Evolutionary conservation across 2,888 invertebrate species (phyloP), one percentile per base, ranked within the genome.

Genomic region (Xanthia togata): DNA sequence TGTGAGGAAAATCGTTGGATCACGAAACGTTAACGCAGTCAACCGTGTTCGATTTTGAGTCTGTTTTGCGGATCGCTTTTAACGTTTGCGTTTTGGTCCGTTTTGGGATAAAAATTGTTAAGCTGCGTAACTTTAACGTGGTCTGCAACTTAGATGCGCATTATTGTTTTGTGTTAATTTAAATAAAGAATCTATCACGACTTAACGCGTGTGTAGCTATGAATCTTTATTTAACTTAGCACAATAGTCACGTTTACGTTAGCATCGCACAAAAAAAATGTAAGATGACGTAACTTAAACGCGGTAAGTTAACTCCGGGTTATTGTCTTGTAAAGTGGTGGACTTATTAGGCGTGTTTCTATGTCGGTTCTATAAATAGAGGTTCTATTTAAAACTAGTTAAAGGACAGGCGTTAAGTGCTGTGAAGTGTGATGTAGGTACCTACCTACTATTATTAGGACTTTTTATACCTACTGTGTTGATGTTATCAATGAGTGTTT

Each of bases 301-400:
- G 83, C 53, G 59, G 17, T 31, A 68, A 69, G 87, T 87, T 75
- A 77, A 82, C 83, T 78, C 67, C 76, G 86, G 77, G 88, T 87
- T 83, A 85, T 76, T 81, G 78, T 86, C 70, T 81, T 78, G 57
- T 76, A 71, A 74, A 75, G 73, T 44, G 57, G 44, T 31, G 78
- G 31, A 62, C 72, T 63, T 81, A 82, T 82, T 65, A 70, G 82
- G 38, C n/a, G 53, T 67, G 80, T 87, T 65, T 81, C 62, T 86
- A 79, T 70, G 76, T 77, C 26, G 20, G 11, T 64, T 77, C 85
- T 89, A 86, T 84, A 82, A 88, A 87, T 89, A 84, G 79, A 73
- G 38, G 44, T 76, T 88, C 73, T 85, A 89, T 88, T 88, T 87
- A 65, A 77, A 82, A 77, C 78, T 70, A 69, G 80, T 57, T 78